Evolutionary conservation across 1,140 invertebrate genomes (phyloP).

Genomic region (Megathymus violae): DNA sequence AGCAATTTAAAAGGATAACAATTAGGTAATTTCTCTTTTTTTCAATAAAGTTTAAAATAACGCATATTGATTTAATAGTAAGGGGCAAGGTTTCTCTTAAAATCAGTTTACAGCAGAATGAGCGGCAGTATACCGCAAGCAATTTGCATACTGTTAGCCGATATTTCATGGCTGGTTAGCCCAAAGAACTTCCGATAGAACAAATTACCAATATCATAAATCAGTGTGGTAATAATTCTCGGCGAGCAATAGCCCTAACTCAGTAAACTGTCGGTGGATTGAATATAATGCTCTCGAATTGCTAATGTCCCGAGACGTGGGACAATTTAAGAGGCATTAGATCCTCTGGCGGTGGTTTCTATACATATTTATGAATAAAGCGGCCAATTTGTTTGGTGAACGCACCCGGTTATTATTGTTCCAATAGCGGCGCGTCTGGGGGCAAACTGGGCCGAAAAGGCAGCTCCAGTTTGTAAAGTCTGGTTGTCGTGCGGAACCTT

Average conservation of each 20-base stretch:
- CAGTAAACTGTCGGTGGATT: conserved; percentile 30
- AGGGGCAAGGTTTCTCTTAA: conserved; percentile 25
- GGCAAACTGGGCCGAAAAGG: not conserved
- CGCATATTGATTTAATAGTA: not conserved
- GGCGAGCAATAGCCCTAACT: conserved; percentile 23
- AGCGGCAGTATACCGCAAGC: conserved; percentile 20
- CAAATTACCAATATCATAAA: conserved; percentile 36
- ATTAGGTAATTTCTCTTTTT: too few species aligned
- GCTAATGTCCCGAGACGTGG: conserved; percentile 21
- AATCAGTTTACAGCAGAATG: conserved; percentile 27
- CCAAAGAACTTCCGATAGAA: conserved; percentile 35
- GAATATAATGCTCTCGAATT: conserved; percentile 33
- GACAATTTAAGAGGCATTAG: conserved; percentile 32
- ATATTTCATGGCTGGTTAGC: conserved; percentile 34
- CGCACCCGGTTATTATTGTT: not conserved
- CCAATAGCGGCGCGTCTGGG: conserved; percentile 2
- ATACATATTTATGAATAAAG: conserved; percentile 17
- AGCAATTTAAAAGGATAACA: too few species aligned
- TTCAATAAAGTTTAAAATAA: too few species aligned
- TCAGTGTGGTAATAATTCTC: conserved; percentile 27
- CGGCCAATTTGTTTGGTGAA: not conserved
- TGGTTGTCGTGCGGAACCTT: conserved; percentile 1
- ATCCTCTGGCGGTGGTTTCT: conserved; percentile 11
- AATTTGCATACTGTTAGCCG: conserved; percentile 36
- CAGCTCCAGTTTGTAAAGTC: not conserved